Percentiles rank a stretch among this genome's conserved stretches.
These are phyloP conservation scores for Fregetta grallaria DNA, from an alignment of 2,113 vertebrate species.

Conservation along the genomic window DNA sequence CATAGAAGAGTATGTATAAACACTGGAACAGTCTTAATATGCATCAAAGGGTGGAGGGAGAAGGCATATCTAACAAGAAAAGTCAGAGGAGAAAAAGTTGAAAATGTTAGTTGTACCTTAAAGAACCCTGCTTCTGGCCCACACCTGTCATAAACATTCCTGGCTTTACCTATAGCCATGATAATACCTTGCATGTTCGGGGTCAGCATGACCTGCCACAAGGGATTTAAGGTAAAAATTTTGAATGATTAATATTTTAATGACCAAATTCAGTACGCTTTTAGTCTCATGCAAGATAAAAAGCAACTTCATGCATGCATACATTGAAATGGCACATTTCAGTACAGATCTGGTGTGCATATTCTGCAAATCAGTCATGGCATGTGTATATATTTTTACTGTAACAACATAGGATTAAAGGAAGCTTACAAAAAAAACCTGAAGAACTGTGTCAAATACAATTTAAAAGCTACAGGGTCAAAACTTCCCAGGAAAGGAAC, in stretches of 20 bases:
- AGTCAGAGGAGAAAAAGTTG: slow-evolving; percentile 37
- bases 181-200: slow-evolving; percentile 99
- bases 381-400: background rate
- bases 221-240: slow-evolving; percentile 79
- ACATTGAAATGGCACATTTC: slow-evolving; percentile 13
- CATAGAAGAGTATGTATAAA: background rate
- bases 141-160: slow-evolving; percentile 95
- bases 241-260: slow-evolving; percentile 71
- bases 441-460: background rate
- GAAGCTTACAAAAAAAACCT: background rate
- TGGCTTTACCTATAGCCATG: slow-evolving; percentile 99
- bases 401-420: background rate
- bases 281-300: slow-evolving; percentile 70
- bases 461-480: background rate
- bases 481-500: background rate
- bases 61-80: background rate
- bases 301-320: slow-evolving; percentile 58
- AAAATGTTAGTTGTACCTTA: slow-evolving; percentile 88
- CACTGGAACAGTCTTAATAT: background rate
- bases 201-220: slow-evolving; percentile 97
- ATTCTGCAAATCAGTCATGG: slow-evolving; percentile 7
- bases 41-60: background rate
- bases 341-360: background rate
- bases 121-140: slow-evolving; percentile 99
- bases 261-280: slow-evolving; percentile 36